phyloP scores from a whole-genome alignment of 2,113 vertebrate genomes.

The Azemiops feae region DNA sequence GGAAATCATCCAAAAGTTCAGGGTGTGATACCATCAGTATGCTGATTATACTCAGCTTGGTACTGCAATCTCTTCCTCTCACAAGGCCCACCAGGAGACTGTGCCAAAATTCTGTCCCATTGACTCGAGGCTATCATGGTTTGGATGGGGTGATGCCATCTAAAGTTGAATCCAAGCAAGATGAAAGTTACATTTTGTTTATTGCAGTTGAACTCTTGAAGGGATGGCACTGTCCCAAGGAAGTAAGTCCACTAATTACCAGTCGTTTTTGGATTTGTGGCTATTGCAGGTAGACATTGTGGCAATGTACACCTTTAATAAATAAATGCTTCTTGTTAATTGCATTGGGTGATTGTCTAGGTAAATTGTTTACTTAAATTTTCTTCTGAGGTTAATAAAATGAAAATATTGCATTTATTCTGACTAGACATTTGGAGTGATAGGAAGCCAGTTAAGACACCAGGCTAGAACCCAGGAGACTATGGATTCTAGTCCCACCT shows the following conservation, averaged over 20 bases:
- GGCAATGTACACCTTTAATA: background rate
- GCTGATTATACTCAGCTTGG: background rate
- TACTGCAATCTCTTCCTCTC: background rate
- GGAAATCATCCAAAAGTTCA: background rate
- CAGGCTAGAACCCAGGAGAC: background rate
- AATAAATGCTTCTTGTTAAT: conserved; percentile 34
- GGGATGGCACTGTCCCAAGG: background rate
- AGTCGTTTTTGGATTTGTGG: background rate
- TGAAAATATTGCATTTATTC: conserved; percentile 30
- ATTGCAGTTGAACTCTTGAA: background rate
- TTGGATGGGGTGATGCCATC: background rate
- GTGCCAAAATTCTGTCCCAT: background rate
- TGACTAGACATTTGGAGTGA: conserved; percentile 31
- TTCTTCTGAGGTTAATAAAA: conserved; percentile 52
- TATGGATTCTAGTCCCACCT: background rate
- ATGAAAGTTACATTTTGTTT: background rate
- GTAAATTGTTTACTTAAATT: conserved; percentile 47
- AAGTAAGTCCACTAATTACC: background rate
- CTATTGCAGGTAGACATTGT: background rate
- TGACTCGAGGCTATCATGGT: background rate
- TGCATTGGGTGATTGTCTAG: conserved; percentile 16
- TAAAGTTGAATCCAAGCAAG: background rate
- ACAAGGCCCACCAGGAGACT: background rate
- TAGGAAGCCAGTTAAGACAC: conserved; percentile 24
- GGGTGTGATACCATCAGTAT: background rate